Conservation (phyloP, 1,140 invertebrate genomes). For the Drosophila sturtevanti region DNA sequence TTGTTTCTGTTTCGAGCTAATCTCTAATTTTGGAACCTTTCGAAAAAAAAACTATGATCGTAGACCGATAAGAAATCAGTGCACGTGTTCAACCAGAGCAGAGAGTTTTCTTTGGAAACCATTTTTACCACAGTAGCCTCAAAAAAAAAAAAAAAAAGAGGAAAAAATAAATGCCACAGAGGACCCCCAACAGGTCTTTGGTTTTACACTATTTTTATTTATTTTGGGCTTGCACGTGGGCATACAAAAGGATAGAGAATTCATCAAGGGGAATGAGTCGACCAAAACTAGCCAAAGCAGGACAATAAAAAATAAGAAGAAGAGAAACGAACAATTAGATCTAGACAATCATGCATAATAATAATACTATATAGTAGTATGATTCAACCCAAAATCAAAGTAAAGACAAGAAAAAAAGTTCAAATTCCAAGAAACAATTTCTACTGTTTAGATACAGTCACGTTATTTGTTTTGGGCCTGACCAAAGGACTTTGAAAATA, state of each 20-base stretch:
- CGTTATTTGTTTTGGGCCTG: neutral
- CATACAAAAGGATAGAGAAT: slow-evolving; percentile 36
- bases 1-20: slow-evolving; percentile 61
- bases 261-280: slow-evolving; percentile 64
- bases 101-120: slow-evolving; percentile 52
- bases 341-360: slow-evolving; percentile 71
- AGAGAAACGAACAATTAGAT: slow-evolving; percentile 50
- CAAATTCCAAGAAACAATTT: slow-evolving; percentile 54
- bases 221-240: slow-evolving; percentile 69
- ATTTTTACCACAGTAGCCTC: slow-evolving; percentile 65
- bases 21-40: slow-evolving; percentile 66
- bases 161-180: slow-evolving; percentile 34
- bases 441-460: slow-evolving; percentile 38
- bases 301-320: slow-evolving; percentile 36
- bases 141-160: slow-evolving; percentile 14
- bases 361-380: slow-evolving; percentile 58
- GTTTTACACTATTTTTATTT: slow-evolving; percentile 70
- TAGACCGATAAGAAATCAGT: slow-evolving; percentile 70
- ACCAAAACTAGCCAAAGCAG: slow-evolving; percentile 49
- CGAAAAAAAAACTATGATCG: slow-evolving; percentile 63
- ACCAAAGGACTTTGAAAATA: slow-evolving; percentile 35
- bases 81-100: slow-evolving; percentile 68
- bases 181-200: slow-evolving; percentile 72
- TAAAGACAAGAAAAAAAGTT: slow-evolving; percentile 26
- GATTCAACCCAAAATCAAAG: slow-evolving; percentile 45